These are phyloP conservation scores for Drosophila paracracens DNA, from an alignment of 2,888 invertebrate species.

Conservation along the genomic window DNA sequence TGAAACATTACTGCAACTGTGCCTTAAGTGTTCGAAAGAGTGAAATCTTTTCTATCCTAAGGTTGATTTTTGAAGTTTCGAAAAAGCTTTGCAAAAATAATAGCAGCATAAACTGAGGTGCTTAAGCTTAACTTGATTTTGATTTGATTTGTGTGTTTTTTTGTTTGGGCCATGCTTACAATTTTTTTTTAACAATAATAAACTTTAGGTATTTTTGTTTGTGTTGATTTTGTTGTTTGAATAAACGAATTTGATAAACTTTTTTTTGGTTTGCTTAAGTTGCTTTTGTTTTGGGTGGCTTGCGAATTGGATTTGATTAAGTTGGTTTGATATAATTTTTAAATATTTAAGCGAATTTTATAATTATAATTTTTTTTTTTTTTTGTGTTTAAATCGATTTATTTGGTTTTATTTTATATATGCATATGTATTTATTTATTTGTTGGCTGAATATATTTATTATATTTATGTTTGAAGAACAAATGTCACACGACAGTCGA, in stretches of 20 bases:
- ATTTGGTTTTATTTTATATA: constrained; percentile 33
- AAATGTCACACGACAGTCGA: constrained; percentile 80
- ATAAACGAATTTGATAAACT: constrained; percentile 63
- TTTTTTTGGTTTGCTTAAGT: constrained; percentile 47
- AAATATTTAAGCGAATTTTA: constrained; percentile 66
- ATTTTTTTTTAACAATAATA: constrained; percentile 70
- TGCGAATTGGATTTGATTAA: constrained; percentile 70
- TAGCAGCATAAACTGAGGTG: constrained; percentile 25
- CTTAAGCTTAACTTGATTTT: constrained; percentile 3
- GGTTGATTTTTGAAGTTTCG: background rate
- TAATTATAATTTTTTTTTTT: constrained; percentile 41
- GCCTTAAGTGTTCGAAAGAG: constrained; percentile 17
- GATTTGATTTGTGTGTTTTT: background rate
- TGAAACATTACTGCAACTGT: constrained; percentile 18
- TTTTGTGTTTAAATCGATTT: constrained; percentile 6
- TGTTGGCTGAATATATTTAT: constrained; percentile 59
- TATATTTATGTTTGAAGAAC: constrained; percentile 72
- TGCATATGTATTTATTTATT: constrained; percentile 41
- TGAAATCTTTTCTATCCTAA: constrained; percentile 1
- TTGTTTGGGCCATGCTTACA: constrained; percentile 59
- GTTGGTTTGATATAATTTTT: constrained; percentile 61
- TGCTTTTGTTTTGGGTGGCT: constrained; percentile 52
- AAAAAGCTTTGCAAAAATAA: constrained; percentile 3
- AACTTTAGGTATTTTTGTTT: constrained; percentile 51
- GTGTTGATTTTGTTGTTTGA: constrained; percentile 32